phyloP scores from a whole-genome alignment of 2,888 invertebrate genomes.

The Tenthredo scrophulariae region DNA sequence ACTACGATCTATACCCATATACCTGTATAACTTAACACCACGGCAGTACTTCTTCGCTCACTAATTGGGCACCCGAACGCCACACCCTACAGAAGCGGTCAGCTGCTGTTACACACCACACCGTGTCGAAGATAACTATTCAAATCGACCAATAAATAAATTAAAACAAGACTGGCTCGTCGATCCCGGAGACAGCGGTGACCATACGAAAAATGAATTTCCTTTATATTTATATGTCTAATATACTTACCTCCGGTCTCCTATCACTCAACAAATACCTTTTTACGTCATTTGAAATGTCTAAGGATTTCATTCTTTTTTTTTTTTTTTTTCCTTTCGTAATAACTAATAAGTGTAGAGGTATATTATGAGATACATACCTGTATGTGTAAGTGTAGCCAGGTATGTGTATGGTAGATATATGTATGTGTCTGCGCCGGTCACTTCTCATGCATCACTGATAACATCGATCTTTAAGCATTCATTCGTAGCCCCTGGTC shows the following conservation, averaged over 20 bases:
- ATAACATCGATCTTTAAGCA: constrained; percentile 61
- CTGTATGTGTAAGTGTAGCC: neutral
- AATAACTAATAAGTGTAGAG: neutral
- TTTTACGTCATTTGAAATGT: neutral
- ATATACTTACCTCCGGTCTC: neutral
- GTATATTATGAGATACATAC: neutral
- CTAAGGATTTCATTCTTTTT: neutral
- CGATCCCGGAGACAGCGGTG: constrained; percentile 12
- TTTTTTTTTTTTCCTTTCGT: neutral
- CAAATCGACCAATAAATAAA: constrained; percentile 54
- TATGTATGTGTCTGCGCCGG: constrained; percentile 41
- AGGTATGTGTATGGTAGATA: neutral
- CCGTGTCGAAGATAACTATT: constrained; percentile 52
- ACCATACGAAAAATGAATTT: neutral
- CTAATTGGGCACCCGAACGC: constrained; percentile 62
- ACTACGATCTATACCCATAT: constrained; percentile 34
- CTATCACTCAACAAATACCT: neutral
- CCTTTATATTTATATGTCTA: neutral
- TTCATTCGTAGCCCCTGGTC: constrained; percentile 57
- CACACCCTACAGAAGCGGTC: constrained; percentile 59
- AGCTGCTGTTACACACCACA: constrained; percentile 49
- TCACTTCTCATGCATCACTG: constrained; percentile 67
- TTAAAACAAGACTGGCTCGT: constrained; percentile 26
- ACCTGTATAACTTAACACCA: constrained; percentile 38
- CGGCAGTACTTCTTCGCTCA: constrained; percentile 58